These are phyloP conservation scores for Malurus elegans DNA, from an alignment of 2,113 vertebrate genomes.

Conservation along the genomic window DNA sequence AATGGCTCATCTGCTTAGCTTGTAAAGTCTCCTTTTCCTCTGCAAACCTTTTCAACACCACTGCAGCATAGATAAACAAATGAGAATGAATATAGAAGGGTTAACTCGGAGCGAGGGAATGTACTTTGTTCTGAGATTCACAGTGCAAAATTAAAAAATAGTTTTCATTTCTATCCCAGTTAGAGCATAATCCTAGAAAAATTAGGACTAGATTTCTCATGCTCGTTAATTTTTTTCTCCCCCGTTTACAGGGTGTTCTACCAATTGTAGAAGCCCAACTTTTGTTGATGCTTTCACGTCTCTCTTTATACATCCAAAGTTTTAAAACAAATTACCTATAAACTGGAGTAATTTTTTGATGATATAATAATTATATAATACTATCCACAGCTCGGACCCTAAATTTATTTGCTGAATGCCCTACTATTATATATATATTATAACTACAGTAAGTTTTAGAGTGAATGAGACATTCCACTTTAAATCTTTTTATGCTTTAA, in stretches of 20 bases:
- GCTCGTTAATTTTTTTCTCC: not conserved
- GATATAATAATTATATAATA: not conserved
- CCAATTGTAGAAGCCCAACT: not conserved
- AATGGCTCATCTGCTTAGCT: not conserved
- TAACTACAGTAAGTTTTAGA: not conserved
- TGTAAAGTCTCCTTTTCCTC: not conserved
- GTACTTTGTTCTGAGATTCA: not conserved
- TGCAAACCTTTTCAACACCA: not conserved
- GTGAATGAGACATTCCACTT: not conserved
- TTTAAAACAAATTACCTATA: not conserved
- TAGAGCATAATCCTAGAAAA: not conserved
- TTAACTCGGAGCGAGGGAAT: not conserved
- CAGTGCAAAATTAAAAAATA: not conserved
- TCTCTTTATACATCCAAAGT: not conserved
- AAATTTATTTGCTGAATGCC: accelerated
- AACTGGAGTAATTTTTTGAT: not conserved
- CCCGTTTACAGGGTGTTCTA: not conserved
- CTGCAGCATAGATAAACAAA: not conserved
- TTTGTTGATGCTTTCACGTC: not conserved
- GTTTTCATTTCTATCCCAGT: not conserved
- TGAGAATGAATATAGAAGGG: not conserved
- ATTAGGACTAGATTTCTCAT: not conserved
- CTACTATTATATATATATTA: not conserved
- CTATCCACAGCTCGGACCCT: not conserved
- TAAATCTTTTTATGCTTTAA: not conserved